Conservation (phyloP, 2,113 vertebrate genomes). For the Tichodroma muraria region DNA sequence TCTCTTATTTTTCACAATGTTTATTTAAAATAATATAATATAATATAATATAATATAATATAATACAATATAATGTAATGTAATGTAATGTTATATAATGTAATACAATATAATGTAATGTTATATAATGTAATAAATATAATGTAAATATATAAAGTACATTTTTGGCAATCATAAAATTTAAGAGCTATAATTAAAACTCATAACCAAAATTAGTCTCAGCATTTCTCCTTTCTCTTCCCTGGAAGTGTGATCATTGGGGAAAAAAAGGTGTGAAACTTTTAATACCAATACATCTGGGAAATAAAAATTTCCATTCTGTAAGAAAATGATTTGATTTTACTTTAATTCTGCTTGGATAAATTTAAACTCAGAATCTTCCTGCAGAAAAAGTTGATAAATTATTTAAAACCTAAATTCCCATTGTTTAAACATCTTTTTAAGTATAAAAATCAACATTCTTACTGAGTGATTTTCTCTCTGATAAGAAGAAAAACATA, state of each 20-base stretch:
- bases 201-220: background rate
- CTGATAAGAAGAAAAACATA: background rate
- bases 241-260: background rate
- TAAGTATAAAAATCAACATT: background rate
- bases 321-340: background rate
- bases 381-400: background rate
- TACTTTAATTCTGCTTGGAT: background rate
- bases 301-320: background rate
- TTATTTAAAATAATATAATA: background rate
- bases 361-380: background rate
- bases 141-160: background rate
- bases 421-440: background rate
- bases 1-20: background rate
- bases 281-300: background rate
- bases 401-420: background rate
- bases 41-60: background rate
- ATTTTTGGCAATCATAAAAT: background rate
- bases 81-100: no score
- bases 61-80: background rate
- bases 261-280: background rate
- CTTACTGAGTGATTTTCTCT: background rate
- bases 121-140: no score
- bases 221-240: background rate
- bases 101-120: background rate
- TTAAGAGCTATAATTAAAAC: background rate